phyloP scores from a whole-genome alignment of 1,140 invertebrate species.

The Monochamus saltuarius region DNA sequence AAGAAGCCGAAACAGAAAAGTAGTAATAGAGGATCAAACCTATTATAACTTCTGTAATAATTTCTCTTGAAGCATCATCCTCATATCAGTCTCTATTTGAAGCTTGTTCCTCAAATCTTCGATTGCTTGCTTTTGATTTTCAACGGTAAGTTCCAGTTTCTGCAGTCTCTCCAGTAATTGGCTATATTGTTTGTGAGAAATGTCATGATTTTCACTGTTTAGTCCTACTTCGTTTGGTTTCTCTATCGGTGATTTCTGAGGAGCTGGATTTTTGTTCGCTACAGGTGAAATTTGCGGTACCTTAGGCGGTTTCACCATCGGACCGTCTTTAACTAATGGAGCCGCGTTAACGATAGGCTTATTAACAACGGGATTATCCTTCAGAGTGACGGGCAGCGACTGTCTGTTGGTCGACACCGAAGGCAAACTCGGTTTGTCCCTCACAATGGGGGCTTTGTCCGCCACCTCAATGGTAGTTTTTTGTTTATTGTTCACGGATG shows the following conservation, averaged over 20 bases:
- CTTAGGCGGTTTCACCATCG: too few species aligned
- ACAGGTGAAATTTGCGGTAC: not conserved
- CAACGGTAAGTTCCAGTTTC: conserved; percentile 60
- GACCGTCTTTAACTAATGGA: too few species aligned
- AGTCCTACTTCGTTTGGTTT: too few species aligned
- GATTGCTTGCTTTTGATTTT: conserved; percentile 60
- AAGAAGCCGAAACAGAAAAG: not conserved
- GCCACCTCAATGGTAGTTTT: conserved; percentile 44
- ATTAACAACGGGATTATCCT: not conserved
- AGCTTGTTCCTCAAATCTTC: conserved; percentile 59
- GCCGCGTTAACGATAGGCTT: not conserved
- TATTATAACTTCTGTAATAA: conserved; percentile 44
- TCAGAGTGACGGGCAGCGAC: not conserved
- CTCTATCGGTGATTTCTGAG: too few species aligned
- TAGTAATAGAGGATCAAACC: conserved; percentile 20
- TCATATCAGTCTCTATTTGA: conserved; percentile 59
- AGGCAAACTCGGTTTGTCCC: conserved; percentile 33
- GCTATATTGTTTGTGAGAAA: not conserved
- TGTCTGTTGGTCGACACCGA: conserved; percentile 21
- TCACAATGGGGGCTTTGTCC: conserved; percentile 29
- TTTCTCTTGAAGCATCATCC: conserved; percentile 59
- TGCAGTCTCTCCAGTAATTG: conserved; percentile 55
- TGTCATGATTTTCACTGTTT: too few species aligned
- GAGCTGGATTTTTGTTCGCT: not conserved
- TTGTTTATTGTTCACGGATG: conserved; percentile 17